Conservation (phyloP, 2,888 invertebrate genomes). For the Dendrolimus houi region DNA sequence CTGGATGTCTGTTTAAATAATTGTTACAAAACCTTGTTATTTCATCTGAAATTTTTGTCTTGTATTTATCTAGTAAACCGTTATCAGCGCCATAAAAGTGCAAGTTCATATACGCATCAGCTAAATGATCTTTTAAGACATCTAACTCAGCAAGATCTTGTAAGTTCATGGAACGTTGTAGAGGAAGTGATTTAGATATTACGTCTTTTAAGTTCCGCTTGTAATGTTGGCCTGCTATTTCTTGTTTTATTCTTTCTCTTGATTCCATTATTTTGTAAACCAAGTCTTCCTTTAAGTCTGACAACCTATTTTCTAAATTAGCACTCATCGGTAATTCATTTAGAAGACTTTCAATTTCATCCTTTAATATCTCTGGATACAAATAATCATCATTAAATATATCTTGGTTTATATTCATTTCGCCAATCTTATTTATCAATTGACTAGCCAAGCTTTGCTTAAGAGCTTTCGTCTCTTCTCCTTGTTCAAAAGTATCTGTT, state of each 20-base stretch:
- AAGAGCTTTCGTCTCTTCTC: constrained; percentile 15
- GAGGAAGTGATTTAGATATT: constrained; percentile 33
- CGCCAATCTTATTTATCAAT: constrained; percentile 31
- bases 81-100: constrained; percentile 26
- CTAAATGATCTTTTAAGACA: constrained; percentile 38
- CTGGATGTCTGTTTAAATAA: constrained; percentile 30
- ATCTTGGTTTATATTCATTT: constrained; percentile 38
- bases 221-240: constrained; percentile 28
- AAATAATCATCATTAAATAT: constrained; percentile 33
- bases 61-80: constrained; percentile 23
- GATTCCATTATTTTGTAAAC: constrained; percentile 24
- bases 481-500: constrained; percentile 15
- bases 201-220: constrained; percentile 35
- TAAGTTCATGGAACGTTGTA: constrained; percentile 12
- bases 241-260: constrained; percentile 23
- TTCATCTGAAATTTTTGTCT: constrained; percentile 29
- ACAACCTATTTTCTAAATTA: constrained; percentile 15
- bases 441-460: constrained; percentile 28
- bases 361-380: constrained; percentile 31
- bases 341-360: constrained; percentile 32
- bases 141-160: constrained; percentile 36
- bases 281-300: constrained; percentile 22
- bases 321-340: constrained; percentile 14
- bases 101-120: constrained; percentile 45
- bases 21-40: constrained; percentile 36